Conservation (phyloP, 37 sponge, comb jelly and placozoan species). For the Ianthella basta region DNA sequence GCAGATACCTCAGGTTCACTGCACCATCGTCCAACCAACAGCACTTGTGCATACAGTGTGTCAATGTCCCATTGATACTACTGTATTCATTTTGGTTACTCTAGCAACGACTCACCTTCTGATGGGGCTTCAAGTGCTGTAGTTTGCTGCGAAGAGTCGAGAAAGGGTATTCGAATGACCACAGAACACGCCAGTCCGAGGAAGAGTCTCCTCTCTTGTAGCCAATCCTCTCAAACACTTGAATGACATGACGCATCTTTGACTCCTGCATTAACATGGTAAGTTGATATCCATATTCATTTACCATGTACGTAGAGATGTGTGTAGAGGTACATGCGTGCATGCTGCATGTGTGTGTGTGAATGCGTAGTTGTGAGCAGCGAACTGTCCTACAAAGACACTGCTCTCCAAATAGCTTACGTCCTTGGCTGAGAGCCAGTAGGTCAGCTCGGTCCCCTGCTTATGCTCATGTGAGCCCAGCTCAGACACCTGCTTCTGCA, state of each 20-base stretch:
- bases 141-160: neutral
- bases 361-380: no score
- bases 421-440: conserved; percentile 4
- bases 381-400: no score
- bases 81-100: no score
- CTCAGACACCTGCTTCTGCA: neutral
- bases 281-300: no score
- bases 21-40: neutral
- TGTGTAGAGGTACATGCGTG: no score
- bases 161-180: conserved; percentile 79
- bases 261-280: conserved; percentile 29
- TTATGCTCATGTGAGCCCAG: neutral
- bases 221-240: conserved; percentile 67
- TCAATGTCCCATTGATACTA: no score
- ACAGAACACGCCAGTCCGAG: conserved; percentile 58
- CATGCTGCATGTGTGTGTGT: no score
- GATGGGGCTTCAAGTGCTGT: conserved; percentile 49
- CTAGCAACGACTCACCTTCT: conserved; percentile 54
- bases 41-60: no score
- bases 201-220: conserved; percentile 15
- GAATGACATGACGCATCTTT: conserved; percentile 57
- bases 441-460: neutral
- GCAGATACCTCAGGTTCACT: neutral
- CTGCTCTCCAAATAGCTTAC: neutral
- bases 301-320: no score